Base-by-base conservation (phyloP, 1,140 invertebrate genomes). In the Drosophila athabasca region DNA sequence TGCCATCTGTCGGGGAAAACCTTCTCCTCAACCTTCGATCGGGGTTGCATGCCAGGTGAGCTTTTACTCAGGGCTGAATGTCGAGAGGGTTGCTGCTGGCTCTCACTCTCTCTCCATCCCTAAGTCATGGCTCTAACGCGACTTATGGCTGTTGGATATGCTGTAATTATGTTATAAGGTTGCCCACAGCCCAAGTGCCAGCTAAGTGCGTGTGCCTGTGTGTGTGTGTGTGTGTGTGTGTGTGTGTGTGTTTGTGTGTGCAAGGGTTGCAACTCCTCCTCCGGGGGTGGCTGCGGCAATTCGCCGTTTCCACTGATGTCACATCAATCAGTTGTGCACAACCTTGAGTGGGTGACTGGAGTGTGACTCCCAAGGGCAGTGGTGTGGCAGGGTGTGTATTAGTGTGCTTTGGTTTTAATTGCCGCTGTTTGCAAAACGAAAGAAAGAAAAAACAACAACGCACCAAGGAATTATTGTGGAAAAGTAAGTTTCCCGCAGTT, bases 161-260 rank as follows among this genome's bases (percentile, higher is more conserved):
- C 76, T 72, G 71, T 87, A 83, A 87, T 87, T 87, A 87, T 88
- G 83, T 87, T 88, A 88, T 88, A 88, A 87, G 71, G 66, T 88
- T 79, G 64, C 68, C 72, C 67, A 55, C 35, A 17, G 31, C 59
- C 61, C 68, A 87, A 87, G 74, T 87, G 83, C 61, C 54, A 65
- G 70, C 88, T 71, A 82, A 85, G 81, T 81, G 73, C 58, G 35
- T 43, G 43, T 15, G 24, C 26, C 4, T 11, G 24, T 57, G 41
- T n/a, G 35, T 15, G 7, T 39, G 24, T 43, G 15, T 43, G 11
- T 44, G 41, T 41, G 41, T 22, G 35, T 9, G 3, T 39, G 24
- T 43, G 15, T 43, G 15, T 35, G 31, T 41, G 15, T 43, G 15
- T 44, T n/a, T n/a, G 41, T 41, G 31, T 59, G n/a, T 13, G 45